A percentile compares a stretch with the other conserved stretches of the same genome.
phyloP scores from a whole-genome alignment of 2,888 invertebrate species.

The Digitonthophagus gazella region DNA sequence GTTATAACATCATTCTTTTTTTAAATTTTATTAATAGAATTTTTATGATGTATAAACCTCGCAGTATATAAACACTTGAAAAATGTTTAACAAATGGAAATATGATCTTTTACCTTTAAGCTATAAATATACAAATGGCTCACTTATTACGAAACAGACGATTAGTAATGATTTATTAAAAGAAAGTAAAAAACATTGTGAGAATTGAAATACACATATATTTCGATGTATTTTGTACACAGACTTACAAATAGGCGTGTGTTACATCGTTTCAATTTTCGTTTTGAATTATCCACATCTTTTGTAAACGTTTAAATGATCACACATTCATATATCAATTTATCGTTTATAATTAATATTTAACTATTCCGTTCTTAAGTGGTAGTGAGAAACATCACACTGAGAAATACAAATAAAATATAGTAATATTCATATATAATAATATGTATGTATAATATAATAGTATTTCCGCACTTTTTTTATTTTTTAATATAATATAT shows the following conservation, averaged over 20 bases:
- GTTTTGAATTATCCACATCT: background rate
- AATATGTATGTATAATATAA: conserved; percentile 19
- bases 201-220: conserved; percentile 21
- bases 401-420: conserved; percentile 31
- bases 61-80: no score
- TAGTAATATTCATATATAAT: conserved; percentile 16
- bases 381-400: conserved; percentile 38
- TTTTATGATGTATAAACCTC: no score
- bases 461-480: background rate
- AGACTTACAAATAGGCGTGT: conserved; percentile 38
- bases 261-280: conserved; percentile 40
- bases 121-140: no score
- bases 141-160: no score
- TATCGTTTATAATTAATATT: conserved; percentile 15
- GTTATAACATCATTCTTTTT: no score
- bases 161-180: background rate
- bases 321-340: conserved; percentile 38
- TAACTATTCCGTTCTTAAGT: conserved; percentile 29
- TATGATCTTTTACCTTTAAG: no score
- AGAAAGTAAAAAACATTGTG: conserved; percentile 1
- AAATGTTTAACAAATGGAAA: no score
- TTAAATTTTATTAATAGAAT: no score
- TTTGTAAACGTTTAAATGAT: conserved; percentile 30
- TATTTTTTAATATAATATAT: conserved; percentile 17
- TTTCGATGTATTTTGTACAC: conserved; percentile 37